Base-by-base conservation (phyloP, 2,797 vertebrate species). In the Geotrypetes seraphini region DNA sequence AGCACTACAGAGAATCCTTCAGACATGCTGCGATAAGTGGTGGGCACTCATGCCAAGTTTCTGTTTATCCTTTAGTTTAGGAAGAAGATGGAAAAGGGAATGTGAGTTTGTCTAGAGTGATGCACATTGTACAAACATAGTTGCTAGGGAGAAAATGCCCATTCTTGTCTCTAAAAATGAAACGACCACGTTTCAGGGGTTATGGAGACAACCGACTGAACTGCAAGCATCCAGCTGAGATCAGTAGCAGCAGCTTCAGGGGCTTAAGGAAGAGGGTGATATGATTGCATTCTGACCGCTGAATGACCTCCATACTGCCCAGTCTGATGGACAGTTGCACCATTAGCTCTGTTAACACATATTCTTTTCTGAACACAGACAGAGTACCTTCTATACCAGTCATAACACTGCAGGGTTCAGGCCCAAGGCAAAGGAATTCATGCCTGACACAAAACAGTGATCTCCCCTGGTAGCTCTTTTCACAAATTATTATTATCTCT, bases 281-380 rank as follows among this genome's bases (percentile, higher is more conserved):
- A 70, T 72, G 66, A 73, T 68, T 80, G 83, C 75, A 67, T 79
- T 82, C 72, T 88, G 87, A 87, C 86, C 83, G 72, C 55, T 25
- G 31, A 58, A 53, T 88, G 83, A 88, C 87, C 87, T 65, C 63
- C 28, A 53, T 58, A 49, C 66, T 60, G 65, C 75, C 75, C 47
- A 32, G 75, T 60, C 79, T 75, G 75, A 76, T 64, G 76, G 82
- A 73, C 75, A 75, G 64, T 73, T 22, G 33, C 57, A 69, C 69
- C 66, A 60, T 73, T 69, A 70, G 67, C 53, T 54, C 66, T 70
- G 71, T 64, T 40, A 66, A 58, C 71, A 57, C 57, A 62, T 79
- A 83, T 84, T 83, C 75, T 78, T 78, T 61, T 41, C 58, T 42
- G 57, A 67, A 71, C 51, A 47, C 58, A 58, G 63, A 66, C 60